Conservation (phyloP, 2,113 vertebrate species). For the Neodontobutis hainanensis region DNA sequence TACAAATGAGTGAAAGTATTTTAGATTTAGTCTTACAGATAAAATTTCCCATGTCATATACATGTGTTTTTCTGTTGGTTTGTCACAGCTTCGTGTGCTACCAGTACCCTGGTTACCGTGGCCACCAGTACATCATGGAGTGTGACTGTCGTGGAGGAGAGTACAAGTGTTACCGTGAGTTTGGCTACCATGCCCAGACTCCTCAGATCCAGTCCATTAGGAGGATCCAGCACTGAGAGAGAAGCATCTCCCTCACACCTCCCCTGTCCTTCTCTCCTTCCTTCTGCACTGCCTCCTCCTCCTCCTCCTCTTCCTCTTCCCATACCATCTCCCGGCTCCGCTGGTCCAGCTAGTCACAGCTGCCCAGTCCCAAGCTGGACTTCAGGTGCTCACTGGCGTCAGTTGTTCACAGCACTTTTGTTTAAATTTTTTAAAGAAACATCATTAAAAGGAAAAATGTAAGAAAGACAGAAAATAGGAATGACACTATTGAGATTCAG, state of each 20-base stretch:
- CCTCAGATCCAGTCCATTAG: conserved; percentile 95
- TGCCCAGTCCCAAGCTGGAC: conserved; percentile 43
- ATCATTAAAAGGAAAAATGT: conserved; percentile 58
- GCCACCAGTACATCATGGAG: conserved; percentile 96
- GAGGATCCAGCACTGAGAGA: conserved; percentile 91
- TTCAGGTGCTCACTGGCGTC: conserved; percentile 69
- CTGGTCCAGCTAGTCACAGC: conserved; percentile 46
- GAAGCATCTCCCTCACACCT: conserved; percentile 29
- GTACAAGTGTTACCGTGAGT: conserved; percentile 95
- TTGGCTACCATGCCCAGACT: conserved; percentile 92
- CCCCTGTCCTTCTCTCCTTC: conserved; percentile 30
- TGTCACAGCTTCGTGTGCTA: conserved; percentile 91
- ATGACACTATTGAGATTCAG: conserved; percentile 51
- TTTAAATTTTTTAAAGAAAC: conserved; percentile 52
- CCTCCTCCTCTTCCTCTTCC: conserved; percentile 35
- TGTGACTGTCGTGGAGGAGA: conserved; percentile 90
- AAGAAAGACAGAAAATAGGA: conserved; percentile 63
- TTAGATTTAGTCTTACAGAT: too few relatives aligned
- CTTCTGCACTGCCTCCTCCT: conserved; percentile 45
- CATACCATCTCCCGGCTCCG: conserved; percentile 41
- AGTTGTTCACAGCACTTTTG: conserved; percentile 66
- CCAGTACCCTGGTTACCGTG: conserved; percentile 96
- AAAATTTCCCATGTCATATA: too few relatives aligned
- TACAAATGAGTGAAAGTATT: too few relatives aligned
- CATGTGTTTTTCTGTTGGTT: not conserved